Evolutionary conservation across 2,888 invertebrate genomes (phyloP).

Genomic region (Aporophyla lueneburgensis): DNA sequence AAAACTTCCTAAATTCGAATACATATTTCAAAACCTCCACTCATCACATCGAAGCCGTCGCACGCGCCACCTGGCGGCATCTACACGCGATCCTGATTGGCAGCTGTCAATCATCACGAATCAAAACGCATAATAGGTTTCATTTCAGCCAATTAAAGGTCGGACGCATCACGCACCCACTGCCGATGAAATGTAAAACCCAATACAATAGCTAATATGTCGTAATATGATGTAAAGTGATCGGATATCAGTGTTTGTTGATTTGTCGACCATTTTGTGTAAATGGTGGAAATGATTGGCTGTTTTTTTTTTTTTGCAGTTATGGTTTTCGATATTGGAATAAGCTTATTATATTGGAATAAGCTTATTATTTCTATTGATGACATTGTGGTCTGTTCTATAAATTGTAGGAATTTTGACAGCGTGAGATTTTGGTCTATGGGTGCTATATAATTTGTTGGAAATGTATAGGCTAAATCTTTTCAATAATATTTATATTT

Average conservation of each 20-base stretch:
- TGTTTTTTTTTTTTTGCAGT: slow-evolving; percentile 3
- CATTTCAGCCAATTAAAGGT: slow-evolving; percentile 84
- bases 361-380: neutral
- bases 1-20: slow-evolving; percentile 10
- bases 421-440: neutral
- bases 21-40: slow-evolving; percentile 46
- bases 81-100: slow-evolving; percentile 84
- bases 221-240: slow-evolving; percentile 48
- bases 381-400: neutral
- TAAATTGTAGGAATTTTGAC: neutral
- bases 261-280: slow-evolving; percentile 17
- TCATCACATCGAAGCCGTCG: slow-evolving; percentile 53
- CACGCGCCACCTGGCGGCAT: slow-evolving; percentile 83
- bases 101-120: slow-evolving; percentile 88
- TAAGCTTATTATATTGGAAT: neutral
- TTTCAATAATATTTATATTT: neutral
- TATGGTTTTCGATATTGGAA: neutral
- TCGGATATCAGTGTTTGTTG: slow-evolving; percentile 20
- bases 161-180: slow-evolving; percentile 81
- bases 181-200: slow-evolving; percentile 76
- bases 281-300: slow-evolving; percentile 23
- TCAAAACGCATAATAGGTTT: slow-evolving; percentile 83
- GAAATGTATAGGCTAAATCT: neutral
- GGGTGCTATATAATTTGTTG: no score
- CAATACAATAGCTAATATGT: slow-evolving; percentile 72